phyloP scores from a whole-genome alignment of 2,888 invertebrate genomes.

The Drosophila histrio region DNA sequence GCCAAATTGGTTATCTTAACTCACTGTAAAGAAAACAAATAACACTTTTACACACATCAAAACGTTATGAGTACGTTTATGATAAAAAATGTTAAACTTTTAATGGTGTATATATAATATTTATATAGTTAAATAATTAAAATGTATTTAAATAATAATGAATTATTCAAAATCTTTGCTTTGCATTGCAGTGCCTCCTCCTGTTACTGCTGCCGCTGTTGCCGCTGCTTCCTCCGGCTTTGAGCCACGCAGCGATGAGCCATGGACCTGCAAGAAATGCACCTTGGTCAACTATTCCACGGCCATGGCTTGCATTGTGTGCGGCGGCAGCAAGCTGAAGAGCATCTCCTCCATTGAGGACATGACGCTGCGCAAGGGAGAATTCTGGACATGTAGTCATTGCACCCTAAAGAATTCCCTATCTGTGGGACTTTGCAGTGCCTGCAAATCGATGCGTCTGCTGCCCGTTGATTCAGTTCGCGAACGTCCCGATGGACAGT shows the following conservation, averaged over 20 bases:
- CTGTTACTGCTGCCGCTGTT: background rate
- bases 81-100: too few relatives aligned
- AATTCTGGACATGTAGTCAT: conserved; percentile 91
- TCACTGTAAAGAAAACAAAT: too few relatives aligned
- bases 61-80: too few relatives aligned
- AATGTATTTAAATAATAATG: too few relatives aligned
- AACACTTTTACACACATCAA: too few relatives aligned
- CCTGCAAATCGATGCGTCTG: conserved; percentile 88
- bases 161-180: too few relatives aligned
- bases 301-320: conserved; percentile 91
- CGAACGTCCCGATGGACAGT: conserved; percentile 67
- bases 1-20: too few relatives aligned
- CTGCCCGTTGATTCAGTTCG: conserved; percentile 64
- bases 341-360: conserved; percentile 88
- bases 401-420: conserved; percentile 93
- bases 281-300: conserved; percentile 91
- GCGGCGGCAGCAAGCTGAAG: conserved; percentile 92
- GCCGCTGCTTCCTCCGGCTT: background rate
- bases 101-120: too few relatives aligned
- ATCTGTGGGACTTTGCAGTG: conserved; percentile 88
- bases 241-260: conserved; percentile 65
- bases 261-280: conserved; percentile 95
- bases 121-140: too few relatives aligned
- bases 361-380: conserved; percentile 89
- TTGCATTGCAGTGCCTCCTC: background rate